phyloP scores from a whole-genome alignment of 2,797 vertebrate species.

The Periophthalmus magnuspinnatus region DNA sequence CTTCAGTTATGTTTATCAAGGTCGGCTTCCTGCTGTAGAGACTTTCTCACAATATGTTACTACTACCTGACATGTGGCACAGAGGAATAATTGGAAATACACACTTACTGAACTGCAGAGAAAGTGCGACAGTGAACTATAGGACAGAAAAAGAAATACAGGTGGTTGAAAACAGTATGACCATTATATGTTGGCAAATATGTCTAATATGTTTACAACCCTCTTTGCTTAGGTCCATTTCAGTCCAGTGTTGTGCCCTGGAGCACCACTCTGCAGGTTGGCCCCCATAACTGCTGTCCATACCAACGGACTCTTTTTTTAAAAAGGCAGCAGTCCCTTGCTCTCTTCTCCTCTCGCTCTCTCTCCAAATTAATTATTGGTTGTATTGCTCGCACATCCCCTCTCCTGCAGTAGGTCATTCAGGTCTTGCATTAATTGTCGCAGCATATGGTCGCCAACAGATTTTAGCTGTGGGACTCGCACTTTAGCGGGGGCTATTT shows the following conservation, averaged over 20 bases:
- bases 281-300: slow-evolving; percentile 46
- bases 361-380: slow-evolving; percentile 81
- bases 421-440: slow-evolving; percentile 97
- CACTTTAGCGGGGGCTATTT: slow-evolving; percentile 91
- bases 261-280: slow-evolving; percentile 14
- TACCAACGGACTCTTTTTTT: slow-evolving; percentile 61
- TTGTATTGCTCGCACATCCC: slow-evolving; percentile 72
- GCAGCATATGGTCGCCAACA: slow-evolving; percentile 98
- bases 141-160: slow-evolving; percentile 3
- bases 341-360: slow-evolving; percentile 33
- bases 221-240: slow-evolving; percentile 21
- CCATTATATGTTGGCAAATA: neutral
- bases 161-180: neutral
- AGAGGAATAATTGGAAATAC: too few relatives aligned
- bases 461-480: slow-evolving; percentile 97
- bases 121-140: neutral
- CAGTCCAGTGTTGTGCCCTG: slow-evolving; percentile 8
- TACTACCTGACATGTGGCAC: neutral
- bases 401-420: slow-evolving; percentile 89
- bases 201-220: slow-evolving; percentile 3
- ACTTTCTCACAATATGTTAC: slow-evolving; percentile 6
- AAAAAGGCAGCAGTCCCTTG: slow-evolving; percentile 49
- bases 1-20: neutral
- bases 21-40: neutral
- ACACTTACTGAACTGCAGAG: slow-evolving; percentile 9